phyloP scores from a whole-genome alignment of 2,888 invertebrate species.

The Eupithecia exiguata region DNA sequence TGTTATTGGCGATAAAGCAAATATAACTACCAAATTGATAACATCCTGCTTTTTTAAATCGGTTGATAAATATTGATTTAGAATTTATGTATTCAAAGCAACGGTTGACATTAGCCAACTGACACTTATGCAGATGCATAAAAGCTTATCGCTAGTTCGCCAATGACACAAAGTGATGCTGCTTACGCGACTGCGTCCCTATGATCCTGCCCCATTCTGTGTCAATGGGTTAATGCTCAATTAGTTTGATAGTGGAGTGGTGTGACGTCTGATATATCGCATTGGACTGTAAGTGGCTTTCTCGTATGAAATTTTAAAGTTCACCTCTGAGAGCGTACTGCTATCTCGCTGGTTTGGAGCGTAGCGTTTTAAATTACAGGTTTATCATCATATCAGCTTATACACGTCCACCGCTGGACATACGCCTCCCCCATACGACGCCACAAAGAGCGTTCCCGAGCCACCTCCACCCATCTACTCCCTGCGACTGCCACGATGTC shows the following conservation, averaged over 20 bases:
- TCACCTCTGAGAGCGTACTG: background rate
- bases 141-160: slow-evolving; percentile 2
- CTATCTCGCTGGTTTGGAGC: background rate
- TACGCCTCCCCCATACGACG: too few species aligned
- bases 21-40: too few species aligned
- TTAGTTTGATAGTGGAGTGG: slow-evolving; percentile 49
- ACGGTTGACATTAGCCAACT: background rate
- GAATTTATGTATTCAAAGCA: background rate
- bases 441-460: too few species aligned
- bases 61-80: too few species aligned
- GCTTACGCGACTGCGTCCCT: slow-evolving; percentile 33
- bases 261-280: slow-evolving; percentile 33
- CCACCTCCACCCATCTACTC: too few species aligned
- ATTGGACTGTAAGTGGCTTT: slow-evolving; percentile 10
- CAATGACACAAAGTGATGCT: background rate
- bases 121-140: background rate
- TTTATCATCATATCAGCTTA: background rate
- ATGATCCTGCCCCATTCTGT: slow-evolving; percentile 54
- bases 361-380: background rate
- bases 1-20: too few species aligned
- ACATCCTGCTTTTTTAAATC: too few species aligned
- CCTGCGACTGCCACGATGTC: too few species aligned
- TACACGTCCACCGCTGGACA: too few species aligned
- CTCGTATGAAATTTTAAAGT: background rate
- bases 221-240: slow-evolving; percentile 66